A percentile compares a stretch with the other conserved stretches of the same genome.
These are phyloP conservation scores for Zele albiditarsus DNA, from an alignment of 2,888 invertebrate species.

Conservation along the genomic window DNA sequence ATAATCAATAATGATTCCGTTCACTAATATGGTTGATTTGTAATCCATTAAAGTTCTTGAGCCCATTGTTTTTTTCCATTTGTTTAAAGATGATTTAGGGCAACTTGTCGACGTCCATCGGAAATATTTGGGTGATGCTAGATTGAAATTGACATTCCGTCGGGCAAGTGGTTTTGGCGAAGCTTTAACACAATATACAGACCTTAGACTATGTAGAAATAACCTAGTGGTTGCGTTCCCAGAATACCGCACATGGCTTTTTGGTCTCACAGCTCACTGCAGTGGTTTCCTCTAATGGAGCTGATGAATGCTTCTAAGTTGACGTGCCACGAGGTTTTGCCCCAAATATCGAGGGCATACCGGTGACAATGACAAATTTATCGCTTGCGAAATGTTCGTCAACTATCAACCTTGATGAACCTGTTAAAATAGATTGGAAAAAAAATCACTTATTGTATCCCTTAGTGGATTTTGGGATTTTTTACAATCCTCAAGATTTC, in stretches of 20 bases:
- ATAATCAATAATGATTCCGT: not conserved
- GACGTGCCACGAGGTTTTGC: constrained; percentile 28
- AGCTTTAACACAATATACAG: not conserved
- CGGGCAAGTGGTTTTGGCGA: not conserved
- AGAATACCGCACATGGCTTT: not conserved
- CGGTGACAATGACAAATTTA: constrained; percentile 54
- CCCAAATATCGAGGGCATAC: constrained; percentile 56
- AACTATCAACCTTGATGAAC: not conserved
- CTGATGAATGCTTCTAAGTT: constrained; percentile 44
- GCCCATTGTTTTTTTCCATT: not conserved
- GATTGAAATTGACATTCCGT: not conserved
- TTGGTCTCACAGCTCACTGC: not conserved
- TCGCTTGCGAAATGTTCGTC: not conserved
- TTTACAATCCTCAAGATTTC: not conserved
- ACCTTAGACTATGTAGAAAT: not conserved
- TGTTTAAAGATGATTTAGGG: not conserved
- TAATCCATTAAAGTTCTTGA: not conserved
- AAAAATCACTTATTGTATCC: too few relatives aligned
- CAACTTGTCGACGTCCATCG: not conserved
- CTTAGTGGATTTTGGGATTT: constrained; percentile 5
- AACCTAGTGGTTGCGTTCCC: not conserved
- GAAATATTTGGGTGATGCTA: not conserved
- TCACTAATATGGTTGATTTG: too few relatives aligned
- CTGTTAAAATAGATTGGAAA: not conserved
- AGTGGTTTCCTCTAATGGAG: constrained; percentile 48